phyloP scores from a whole-genome alignment of 2,888 invertebrate genomes.

The Cinara cedri region DNA sequence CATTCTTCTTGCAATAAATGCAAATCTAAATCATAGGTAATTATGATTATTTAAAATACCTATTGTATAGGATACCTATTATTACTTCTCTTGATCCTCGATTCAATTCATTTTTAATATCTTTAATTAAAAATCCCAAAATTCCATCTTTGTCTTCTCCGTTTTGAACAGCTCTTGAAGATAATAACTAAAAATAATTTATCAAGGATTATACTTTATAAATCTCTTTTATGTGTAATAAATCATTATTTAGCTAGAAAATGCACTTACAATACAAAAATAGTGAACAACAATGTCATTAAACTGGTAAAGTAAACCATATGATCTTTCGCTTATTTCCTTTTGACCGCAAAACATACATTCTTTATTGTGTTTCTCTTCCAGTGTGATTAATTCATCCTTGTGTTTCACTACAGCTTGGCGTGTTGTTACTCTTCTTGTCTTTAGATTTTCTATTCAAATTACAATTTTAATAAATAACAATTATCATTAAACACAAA shows the following conservation, averaged over 20 bases:
- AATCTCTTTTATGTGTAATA: too few species aligned
- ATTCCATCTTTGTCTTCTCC: constrained; percentile 74
- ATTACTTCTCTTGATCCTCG: constrained; percentile 73
- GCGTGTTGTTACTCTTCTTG: background rate
- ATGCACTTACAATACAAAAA: constrained; percentile 73
- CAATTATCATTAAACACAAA: too few species aligned
- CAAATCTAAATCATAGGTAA: constrained; percentile 70
- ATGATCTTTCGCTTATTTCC: constrained; percentile 67
- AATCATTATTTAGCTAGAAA: background rate
- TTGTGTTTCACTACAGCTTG: constrained; percentile 15
- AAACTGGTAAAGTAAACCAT: constrained; percentile 68
- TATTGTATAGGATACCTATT: constrained; percentile 52
- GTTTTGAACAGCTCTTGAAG: constrained; percentile 73
- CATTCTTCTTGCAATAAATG: constrained; percentile 69
- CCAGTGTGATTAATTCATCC: constrained; percentile 19
- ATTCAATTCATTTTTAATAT: constrained; percentile 72
- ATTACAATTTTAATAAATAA: background rate
- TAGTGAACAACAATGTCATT: constrained; percentile 72
- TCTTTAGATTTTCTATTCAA: background rate
- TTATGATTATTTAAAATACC: constrained; percentile 16
- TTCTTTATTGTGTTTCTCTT: constrained; percentile 58
- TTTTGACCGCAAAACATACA: constrained; percentile 68
- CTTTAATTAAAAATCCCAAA: constrained; percentile 73
- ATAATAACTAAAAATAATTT: constrained; percentile 69
- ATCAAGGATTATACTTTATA: too few species aligned